Evolutionary conservation across 2,888 invertebrate species (phyloP), one percentile per base, ranked within the genome.

Genomic region (Biston betularia): DNA sequence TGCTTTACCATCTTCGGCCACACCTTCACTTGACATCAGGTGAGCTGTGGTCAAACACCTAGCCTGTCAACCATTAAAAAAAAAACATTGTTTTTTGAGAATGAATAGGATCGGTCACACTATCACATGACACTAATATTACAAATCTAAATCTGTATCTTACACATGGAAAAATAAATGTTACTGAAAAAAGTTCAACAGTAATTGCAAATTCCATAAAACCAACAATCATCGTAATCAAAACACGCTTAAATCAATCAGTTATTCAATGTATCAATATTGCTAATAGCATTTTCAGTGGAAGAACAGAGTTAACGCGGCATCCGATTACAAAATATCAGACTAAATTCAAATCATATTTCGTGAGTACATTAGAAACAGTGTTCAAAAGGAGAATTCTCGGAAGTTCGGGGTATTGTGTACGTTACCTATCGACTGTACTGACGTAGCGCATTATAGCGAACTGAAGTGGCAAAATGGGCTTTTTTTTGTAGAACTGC

Each of bases 281-380:
- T 46, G 46, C 24, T 11, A 24, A 48, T 48, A 48, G 48, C 48
- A 9, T 11, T 48, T 48, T 48, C 48, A 48, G 24, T 48, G 5
- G 48, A 48, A 48, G 10, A 1, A 0, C 46, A 12, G 9, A 56
- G 59, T 52, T 52, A 53, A 55, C 34, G 33, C 15, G 52, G 44
- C 59, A 63, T 59, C 44, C 15, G 45, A 46, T 56, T 52, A 63
- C 24, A 54, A 59, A 65, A 58, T 58, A 40, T 57, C 38, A 61
- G 24, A 48, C 24, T 5, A 24, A 48, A 48, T 15, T 48, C 10
- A 24, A 48, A 48, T 24, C 24, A 48, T 44, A 65, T 65, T 65
- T 57, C 48, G 44, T 45, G 57, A 54, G 55, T 46, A 45, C 44
- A 24, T 48, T 15, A 24, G 15, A 48, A 8, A 24, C 3, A 9